phyloP scores from a whole-genome alignment of 2,888 invertebrate species.

The Agrotis segetum region DNA sequence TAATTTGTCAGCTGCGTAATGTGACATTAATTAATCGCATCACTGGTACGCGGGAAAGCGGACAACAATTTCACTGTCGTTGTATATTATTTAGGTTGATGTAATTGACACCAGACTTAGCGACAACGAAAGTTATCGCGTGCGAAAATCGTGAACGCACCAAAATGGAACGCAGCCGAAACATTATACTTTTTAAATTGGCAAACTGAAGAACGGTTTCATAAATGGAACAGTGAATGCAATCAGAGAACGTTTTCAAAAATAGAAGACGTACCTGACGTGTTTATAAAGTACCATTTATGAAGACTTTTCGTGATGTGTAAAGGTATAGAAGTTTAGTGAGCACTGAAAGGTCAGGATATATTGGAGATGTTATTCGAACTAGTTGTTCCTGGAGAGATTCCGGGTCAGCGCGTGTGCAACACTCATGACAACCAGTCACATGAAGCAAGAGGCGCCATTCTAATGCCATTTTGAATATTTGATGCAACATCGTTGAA shows the following conservation, averaged over 20 bases:
- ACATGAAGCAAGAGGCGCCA: conserved; percentile 56
- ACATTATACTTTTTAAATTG: conserved; percentile 30
- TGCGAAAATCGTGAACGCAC: conserved; percentile 42
- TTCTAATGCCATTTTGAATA: conserved; percentile 61
- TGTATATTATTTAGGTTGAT: conserved; percentile 56
- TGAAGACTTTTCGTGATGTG: conserved; percentile 46
- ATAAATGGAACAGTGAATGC: conserved; percentile 64
- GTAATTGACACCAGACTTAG: conserved; percentile 42
- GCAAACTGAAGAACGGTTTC: conserved; percentile 28
- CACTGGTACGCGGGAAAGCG: conserved; percentile 67
- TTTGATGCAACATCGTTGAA: conserved; percentile 52
- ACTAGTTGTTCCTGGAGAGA: conserved; percentile 75
- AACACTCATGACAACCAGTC: conserved; percentile 65
- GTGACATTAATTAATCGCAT: conserved; percentile 63
- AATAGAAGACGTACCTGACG: conserved; percentile 70
- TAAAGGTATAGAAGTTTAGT: conserved; percentile 17
- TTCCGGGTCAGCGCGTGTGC: conserved; percentile 80
- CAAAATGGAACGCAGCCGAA: conserved; percentile 42
- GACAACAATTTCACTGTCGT: conserved; percentile 66
- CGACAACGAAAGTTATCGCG: conserved; percentile 58
- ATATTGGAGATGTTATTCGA: conserved; percentile 69
- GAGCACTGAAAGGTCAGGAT: conserved; percentile 61
- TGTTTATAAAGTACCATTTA: conserved; percentile 61
- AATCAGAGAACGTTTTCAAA: conserved; percentile 70
- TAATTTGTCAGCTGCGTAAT: conserved; percentile 48